Evolutionary conservation across 1,140 invertebrate genomes (phyloP).

Genomic region (Geopemphigus sp.): DNA sequence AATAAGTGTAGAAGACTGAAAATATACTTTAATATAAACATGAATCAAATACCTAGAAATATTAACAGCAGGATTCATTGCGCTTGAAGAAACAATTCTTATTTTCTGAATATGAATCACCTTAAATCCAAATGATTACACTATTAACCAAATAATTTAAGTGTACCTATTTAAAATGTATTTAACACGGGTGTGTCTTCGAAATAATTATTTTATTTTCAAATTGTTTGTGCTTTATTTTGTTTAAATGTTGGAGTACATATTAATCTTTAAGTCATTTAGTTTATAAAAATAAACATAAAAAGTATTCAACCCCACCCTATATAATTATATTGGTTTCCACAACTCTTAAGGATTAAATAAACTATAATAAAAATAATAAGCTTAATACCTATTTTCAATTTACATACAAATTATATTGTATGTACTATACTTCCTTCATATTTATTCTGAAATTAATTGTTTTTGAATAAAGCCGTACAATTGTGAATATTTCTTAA

Average conservation of each 20-base stretch:
- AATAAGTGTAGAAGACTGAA: constrained; percentile 29
- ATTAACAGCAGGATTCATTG: constrained; percentile 42
- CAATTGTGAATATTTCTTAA: background rate
- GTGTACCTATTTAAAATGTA: constrained; percentile 10
- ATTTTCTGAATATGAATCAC: constrained; percentile 41
- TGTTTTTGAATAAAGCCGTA: background rate
- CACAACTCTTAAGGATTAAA: background rate
- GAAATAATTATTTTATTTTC: background rate
- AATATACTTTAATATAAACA: constrained; percentile 35
- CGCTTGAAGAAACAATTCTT: constrained; percentile 25
- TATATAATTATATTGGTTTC: background rate
- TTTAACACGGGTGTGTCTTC: constrained; percentile 6
- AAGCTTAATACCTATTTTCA: too few species aligned
- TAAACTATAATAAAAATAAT: background rate
- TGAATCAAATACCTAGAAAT: constrained; percentile 31
- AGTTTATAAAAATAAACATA: background rate
- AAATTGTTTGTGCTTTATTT: background rate
- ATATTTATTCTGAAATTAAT: background rate
- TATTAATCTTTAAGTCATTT: background rate
- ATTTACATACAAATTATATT: constrained; percentile 10
- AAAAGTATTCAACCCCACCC: background rate
- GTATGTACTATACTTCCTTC: constrained; percentile 8
- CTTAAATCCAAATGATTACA: constrained; percentile 44
- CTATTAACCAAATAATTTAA: constrained; percentile 36
- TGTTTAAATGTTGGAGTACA: background rate